Evolutionary conservation across 2,888 invertebrate genomes (phyloP).

Genomic region (Dendrolimus houi): DNA sequence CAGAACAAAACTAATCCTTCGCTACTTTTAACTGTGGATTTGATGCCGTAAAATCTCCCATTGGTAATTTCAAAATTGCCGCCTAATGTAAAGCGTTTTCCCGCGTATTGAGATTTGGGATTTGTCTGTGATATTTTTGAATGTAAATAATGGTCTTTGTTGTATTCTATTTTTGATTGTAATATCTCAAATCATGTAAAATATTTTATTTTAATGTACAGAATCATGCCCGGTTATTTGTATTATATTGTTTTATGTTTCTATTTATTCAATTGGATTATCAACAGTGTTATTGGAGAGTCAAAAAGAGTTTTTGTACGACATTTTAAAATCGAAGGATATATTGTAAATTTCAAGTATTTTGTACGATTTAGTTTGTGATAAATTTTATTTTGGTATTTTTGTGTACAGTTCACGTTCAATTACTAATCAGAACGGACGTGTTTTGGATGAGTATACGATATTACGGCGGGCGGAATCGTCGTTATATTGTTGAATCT

Average conservation of each 20-base stretch:
- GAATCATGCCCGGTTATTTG: constrained; percentile 28
- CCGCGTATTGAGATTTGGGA: constrained; percentile 1
- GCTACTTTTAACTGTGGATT: constrained; percentile 9
- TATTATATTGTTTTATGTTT: constrained; percentile 41
- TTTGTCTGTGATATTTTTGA: constrained; percentile 50
- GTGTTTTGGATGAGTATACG: constrained; percentile 53
- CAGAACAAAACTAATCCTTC: constrained; percentile 15
- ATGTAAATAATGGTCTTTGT: constrained; percentile 61
- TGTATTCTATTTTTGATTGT: constrained; percentile 43
- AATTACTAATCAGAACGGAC: constrained; percentile 42
- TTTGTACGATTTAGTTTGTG: constrained; percentile 46
- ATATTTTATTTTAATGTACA: constrained; percentile 51
- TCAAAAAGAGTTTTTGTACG: not conserved
- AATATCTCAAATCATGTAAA: constrained; percentile 50
- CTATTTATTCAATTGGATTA: not conserved
- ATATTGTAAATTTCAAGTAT: constrained; percentile 56
- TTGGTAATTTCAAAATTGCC: not conserved
- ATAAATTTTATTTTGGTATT: constrained; percentile 60
- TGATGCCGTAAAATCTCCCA: no score
- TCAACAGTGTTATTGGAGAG: not conserved
- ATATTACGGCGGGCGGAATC: constrained; percentile 30
- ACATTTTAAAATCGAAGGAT: constrained; percentile 39
- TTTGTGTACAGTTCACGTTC: constrained; percentile 58
- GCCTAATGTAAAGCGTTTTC: not conserved
- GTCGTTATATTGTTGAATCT: constrained; percentile 41